phyloP scores from a whole-genome alignment of 1,140 invertebrate genomes.

The Meloidogyne chitwoodi region DNA sequence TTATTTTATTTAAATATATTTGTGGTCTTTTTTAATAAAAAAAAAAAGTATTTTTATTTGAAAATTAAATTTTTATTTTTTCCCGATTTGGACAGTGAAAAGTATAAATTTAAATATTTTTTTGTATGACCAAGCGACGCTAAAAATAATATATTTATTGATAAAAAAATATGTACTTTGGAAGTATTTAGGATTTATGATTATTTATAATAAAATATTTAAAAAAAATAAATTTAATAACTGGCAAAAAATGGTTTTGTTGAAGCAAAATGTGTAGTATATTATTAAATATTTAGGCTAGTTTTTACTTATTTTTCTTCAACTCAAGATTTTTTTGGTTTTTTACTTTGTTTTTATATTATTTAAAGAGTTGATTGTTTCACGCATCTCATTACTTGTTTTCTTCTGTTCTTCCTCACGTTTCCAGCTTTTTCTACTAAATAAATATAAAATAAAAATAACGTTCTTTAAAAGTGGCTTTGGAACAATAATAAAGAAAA shows the following conservation, averaged over 20 bases:
- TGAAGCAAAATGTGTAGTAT: too few species aligned
- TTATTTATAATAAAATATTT: too few species aligned
- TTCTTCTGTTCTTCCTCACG: background rate
- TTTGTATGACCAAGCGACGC: background rate
- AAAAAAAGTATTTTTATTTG: background rate
- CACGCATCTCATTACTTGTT: background rate
- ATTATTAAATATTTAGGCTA: background rate
- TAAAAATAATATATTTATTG: background rate
- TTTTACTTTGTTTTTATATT: background rate
- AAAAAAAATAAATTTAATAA: too few species aligned
- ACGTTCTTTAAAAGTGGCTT: background rate
- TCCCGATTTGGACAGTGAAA: background rate
- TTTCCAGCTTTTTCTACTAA: background rate
- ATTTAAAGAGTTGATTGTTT: background rate
- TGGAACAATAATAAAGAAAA: background rate
- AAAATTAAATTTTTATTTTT: background rate
- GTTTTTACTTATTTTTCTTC: background rate
- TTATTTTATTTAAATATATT: background rate
- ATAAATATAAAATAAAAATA: too few species aligned
- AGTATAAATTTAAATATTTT: background rate
- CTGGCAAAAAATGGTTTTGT: too few species aligned
- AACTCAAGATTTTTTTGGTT: background rate
- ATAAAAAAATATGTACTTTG: too few species aligned
- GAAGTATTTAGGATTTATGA: too few species aligned
- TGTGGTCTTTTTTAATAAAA: background rate